These are phyloP conservation scores for Diabrotica balteata DNA, from an alignment of 2,888 invertebrate genomes.

Conservation along the genomic window DNA sequence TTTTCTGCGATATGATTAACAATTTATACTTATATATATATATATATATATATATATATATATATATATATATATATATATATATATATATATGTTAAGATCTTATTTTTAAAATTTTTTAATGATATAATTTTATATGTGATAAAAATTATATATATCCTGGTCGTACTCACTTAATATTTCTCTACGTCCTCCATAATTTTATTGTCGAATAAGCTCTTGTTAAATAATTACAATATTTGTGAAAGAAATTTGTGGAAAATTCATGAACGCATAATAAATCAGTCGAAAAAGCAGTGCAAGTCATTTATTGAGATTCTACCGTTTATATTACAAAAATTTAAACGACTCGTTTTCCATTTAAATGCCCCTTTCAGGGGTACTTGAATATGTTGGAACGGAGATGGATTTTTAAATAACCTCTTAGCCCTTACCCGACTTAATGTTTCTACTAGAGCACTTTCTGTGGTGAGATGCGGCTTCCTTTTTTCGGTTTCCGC, in stretches of 20 bases:
- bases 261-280: constrained; percentile 46
- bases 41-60: too few relatives aligned
- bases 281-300: constrained; percentile 45
- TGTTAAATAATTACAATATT: constrained; percentile 24
- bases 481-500: constrained; percentile 25
- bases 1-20: too few relatives aligned
- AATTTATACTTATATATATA: too few relatives aligned
- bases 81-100: too few relatives aligned
- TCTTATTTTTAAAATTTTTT: too few relatives aligned
- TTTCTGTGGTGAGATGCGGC: constrained; percentile 39
- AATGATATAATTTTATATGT: too few relatives aligned
- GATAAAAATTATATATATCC: too few relatives aligned
- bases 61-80: too few relatives aligned
- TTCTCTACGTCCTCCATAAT: neutral
- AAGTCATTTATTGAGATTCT: constrained; percentile 48
- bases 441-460: constrained; percentile 50
- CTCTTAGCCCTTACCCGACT: constrained; percentile 50
- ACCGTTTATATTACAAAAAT: constrained; percentile 56
- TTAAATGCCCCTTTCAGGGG: constrained; percentile 55
- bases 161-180: too few relatives aligned
- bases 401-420: constrained; percentile 59
- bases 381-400: constrained; percentile 53
- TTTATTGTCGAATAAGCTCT: neutral
- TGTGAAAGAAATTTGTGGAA: constrained; percentile 34
- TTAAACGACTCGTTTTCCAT: constrained; percentile 57